Conservation (phyloP, 2,113 vertebrate genomes). For the Calidris pugnax region DNA sequence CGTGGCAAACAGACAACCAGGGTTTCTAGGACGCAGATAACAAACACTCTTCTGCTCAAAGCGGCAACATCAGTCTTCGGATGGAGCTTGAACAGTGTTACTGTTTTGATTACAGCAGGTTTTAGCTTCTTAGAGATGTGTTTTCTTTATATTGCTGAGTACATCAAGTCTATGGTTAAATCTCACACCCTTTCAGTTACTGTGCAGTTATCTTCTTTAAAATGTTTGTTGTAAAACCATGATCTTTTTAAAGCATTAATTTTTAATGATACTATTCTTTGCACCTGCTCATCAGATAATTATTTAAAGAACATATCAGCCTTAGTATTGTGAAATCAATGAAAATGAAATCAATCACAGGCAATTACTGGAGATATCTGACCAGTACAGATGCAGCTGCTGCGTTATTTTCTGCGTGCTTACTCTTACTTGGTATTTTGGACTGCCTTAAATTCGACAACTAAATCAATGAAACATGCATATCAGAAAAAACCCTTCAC, state of each 20-base stretch:
- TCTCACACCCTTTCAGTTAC: slow-evolving; percentile 11
- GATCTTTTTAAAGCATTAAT: neutral
- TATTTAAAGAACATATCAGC: slow-evolving; percentile 9
- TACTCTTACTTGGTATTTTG: neutral
- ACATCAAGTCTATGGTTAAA: neutral
- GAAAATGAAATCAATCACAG: neutral
- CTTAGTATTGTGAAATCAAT: neutral
- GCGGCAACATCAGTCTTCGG: neutral
- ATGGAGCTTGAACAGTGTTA: neutral
- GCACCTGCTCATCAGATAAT: slow-evolving; percentile 3
- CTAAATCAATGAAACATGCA: neutral
- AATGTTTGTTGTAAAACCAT: slow-evolving; percentile 40
- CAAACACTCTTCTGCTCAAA: neutral
- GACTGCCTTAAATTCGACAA: neutral
- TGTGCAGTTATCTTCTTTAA: slow-evolving; percentile 25
- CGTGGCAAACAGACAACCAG: slow-evolving; percentile 75
- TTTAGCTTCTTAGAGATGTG: neutral
- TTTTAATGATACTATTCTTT: neutral
- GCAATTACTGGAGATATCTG: slow-evolving; percentile 3
- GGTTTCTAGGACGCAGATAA: slow-evolving; percentile 84
- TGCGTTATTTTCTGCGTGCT: neutral
- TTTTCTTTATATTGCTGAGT: neutral
- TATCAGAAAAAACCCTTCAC: neutral
- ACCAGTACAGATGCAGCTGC: neutral
- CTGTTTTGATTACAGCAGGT: neutral